Evolutionary conservation across 1,140 invertebrate species (phyloP).

Genomic region (Gryllus bimaculatus): DNA sequence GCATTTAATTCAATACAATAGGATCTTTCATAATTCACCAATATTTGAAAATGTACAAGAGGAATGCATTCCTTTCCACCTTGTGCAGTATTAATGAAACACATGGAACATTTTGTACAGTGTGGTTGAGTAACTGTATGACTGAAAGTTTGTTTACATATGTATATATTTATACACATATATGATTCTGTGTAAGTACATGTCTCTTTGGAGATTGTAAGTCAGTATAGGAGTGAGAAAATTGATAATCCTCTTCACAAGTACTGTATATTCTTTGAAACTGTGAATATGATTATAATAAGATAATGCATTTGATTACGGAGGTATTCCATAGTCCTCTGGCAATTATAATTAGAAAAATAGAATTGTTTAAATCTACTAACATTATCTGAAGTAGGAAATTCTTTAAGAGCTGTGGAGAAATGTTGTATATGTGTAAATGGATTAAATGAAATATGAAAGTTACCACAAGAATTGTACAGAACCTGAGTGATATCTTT

Average conservation of each 20-base stretch:
- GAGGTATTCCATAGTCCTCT: neutral
- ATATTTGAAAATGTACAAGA: neutral
- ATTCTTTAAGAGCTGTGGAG: neutral
- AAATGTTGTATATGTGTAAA: neutral
- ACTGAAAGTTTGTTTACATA: neutral
- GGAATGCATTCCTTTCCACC: neutral
- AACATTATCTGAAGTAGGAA: neutral
- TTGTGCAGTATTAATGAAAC: neutral
- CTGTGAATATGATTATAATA: neutral
- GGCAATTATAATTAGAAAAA: neutral
- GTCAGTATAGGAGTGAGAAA: neutral
- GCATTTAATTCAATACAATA: neutral
- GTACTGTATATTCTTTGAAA: conserved; percentile 2
- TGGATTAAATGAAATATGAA: neutral
- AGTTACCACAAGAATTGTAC: too few species aligned
- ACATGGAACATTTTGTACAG: neutral
- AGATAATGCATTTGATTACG: neutral
- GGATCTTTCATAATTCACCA: neutral
- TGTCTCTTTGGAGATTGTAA: neutral
- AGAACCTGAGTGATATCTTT: too few species aligned
- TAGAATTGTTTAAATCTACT: neutral
- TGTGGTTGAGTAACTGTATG: neutral
- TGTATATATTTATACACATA: conserved; percentile 2
- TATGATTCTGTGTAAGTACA: neutral
- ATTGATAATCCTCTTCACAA: neutral